Conservation (phyloP, 2,888 invertebrate genomes). For the Ctenicera cuprea region DNA sequence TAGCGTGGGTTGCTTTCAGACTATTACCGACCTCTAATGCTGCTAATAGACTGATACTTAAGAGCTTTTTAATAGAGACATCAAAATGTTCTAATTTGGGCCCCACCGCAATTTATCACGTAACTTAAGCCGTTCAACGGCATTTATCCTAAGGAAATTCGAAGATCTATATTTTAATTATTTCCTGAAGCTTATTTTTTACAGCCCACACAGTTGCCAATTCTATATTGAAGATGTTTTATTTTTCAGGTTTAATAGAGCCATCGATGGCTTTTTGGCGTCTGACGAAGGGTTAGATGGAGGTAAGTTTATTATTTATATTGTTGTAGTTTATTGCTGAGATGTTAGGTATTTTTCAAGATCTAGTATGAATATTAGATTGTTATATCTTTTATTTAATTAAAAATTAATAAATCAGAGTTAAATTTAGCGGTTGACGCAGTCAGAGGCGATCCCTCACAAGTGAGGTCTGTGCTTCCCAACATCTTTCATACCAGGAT, state of each 20-base stretch:
- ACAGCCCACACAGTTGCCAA: background rate
- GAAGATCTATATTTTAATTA: constrained; percentile 30
- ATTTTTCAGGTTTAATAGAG: constrained; percentile 69
- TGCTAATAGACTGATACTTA: constrained; percentile 43
- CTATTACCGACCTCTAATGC: constrained; percentile 50
- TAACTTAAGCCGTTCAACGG: constrained; percentile 13
- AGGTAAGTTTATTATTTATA: constrained; percentile 65
- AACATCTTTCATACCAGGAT: constrained; percentile 58
- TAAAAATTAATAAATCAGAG: constrained; percentile 48
- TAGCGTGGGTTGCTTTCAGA: constrained; percentile 56
- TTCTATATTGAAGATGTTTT: constrained; percentile 3
- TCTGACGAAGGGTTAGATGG: constrained; percentile 60
- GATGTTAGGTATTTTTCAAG: background rate
- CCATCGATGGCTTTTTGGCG: constrained; percentile 68
- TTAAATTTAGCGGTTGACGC: constrained; percentile 37
- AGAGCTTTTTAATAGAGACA: constrained; percentile 53
- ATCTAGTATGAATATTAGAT: background rate
- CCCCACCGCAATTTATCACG: constrained; percentile 37
- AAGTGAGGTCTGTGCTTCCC: constrained; percentile 23
- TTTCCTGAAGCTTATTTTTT: constrained; percentile 20
- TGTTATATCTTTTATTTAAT: constrained; percentile 35
- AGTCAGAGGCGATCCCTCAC: constrained; percentile 29
- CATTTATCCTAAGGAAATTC: constrained; percentile 19
- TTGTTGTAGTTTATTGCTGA: constrained; percentile 23
- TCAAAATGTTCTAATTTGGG: constrained; percentile 52